phyloP scores from a whole-genome alignment of 2,888 invertebrate genomes.

The Caenorhabditis imperialis region DNA sequence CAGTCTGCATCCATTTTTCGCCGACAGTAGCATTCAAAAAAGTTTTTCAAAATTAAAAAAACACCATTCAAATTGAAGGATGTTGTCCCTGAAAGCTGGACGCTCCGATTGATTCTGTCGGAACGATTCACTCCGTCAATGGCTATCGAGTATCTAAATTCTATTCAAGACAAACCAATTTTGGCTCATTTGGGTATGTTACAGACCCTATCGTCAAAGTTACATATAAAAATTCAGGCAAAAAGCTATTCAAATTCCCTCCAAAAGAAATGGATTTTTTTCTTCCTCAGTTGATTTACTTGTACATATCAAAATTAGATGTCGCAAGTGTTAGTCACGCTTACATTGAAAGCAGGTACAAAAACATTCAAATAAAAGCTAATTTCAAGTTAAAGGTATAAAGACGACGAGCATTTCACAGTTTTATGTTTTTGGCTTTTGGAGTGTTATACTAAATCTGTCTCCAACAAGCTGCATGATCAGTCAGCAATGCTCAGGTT shows the following conservation, averaged over 20 bases:
- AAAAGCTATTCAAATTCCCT: conserved; percentile 95
- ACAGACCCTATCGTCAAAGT: too few relatives aligned
- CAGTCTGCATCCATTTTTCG: too few relatives aligned
- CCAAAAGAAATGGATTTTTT: conserved; percentile 95
- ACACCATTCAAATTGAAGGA: too few relatives aligned
- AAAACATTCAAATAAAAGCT: neutral
- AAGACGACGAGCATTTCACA: conserved; percentile 94
- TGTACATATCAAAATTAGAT: conserved; percentile 98
- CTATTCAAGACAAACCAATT: conserved; percentile 97
- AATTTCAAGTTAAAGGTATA: conserved; percentile 82
- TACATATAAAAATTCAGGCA: conserved; percentile 81
- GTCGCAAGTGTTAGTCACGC: conserved; percentile 93
- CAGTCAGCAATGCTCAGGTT: conserved; percentile 53
- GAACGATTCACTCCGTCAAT: conserved; percentile 98
- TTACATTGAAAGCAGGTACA: conserved; percentile 86
- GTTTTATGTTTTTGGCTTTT: conserved; percentile 95
- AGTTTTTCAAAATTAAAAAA: too few relatives aligned
- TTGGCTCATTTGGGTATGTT: conserved; percentile 91
- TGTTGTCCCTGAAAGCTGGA: conserved; percentile 81
- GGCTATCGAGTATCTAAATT: conserved; percentile 97
- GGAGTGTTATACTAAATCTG: conserved; percentile 90
- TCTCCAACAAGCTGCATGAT: neutral
- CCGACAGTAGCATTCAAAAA: too few relatives aligned
- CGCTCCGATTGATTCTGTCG: conserved; percentile 93
- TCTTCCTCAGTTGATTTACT: conserved; percentile 95